Conservation (phyloP, 2,888 invertebrate species). For the Bombylius major region DNA sequence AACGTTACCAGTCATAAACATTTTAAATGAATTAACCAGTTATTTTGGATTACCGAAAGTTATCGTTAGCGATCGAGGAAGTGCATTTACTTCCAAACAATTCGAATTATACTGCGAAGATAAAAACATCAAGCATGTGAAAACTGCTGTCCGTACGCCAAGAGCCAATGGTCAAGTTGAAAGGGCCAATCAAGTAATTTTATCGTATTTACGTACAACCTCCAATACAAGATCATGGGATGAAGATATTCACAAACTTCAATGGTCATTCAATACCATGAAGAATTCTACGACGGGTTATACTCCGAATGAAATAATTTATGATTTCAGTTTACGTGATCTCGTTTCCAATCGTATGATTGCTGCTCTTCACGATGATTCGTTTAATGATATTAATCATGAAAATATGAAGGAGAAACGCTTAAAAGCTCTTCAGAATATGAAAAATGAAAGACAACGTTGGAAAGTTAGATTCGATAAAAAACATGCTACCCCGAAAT, state of each 20-base stretch:
- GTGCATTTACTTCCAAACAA: conserved; percentile 18
- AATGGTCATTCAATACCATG: conserved; percentile 13
- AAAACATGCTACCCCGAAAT: too few relatives aligned
- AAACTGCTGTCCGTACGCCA: conserved; percentile 17
- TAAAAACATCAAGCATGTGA: conserved; percentile 17
- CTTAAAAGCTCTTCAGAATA: too few relatives aligned
- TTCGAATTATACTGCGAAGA: conserved; percentile 16
- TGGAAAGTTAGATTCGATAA: too few relatives aligned
- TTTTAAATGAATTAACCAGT: conserved; percentile 6
- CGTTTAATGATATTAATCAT: too few relatives aligned
- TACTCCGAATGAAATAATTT: conserved; percentile 15
- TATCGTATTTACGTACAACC: conserved; percentile 15
- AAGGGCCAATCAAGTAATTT: conserved; percentile 12
- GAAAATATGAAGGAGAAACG: too few relatives aligned
- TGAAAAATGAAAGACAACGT: too few relatives aligned
- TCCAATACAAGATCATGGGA: conserved; percentile 13
- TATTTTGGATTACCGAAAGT: conserved; percentile 17
- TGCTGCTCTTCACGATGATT: too few relatives aligned
- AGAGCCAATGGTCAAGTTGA: conserved; percentile 16
- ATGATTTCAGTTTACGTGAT: conserved; percentile 11
- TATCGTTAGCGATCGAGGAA: conserved; percentile 19
- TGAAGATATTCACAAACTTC: conserved; percentile 7
- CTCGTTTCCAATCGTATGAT: too few relatives aligned
- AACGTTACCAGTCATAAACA: conserved; percentile 11
- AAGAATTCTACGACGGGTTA: conserved; percentile 10